Evolutionary conservation across 2,113 vertebrate genomes (phyloP).

Genomic region (Cottus gobio): DNA sequence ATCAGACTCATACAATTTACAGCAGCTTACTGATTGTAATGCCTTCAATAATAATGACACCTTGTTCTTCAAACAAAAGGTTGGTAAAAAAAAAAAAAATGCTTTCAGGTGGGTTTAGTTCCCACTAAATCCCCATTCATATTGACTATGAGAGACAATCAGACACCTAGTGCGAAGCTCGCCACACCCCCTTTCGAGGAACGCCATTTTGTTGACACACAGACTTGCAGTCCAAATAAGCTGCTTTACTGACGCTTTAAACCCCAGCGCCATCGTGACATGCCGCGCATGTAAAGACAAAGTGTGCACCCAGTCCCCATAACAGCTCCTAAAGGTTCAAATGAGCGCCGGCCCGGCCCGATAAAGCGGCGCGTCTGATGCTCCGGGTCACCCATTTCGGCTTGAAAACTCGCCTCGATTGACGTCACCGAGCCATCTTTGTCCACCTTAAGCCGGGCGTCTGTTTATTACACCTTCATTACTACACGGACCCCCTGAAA

Average conservation of each 20-base stretch:
- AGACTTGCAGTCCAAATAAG: conserved; percentile 47
- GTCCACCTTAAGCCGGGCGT: conserved; percentile 79
- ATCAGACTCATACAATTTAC: background rate
- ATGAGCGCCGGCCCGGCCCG: background rate
- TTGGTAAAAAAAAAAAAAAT: background rate
- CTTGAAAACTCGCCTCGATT: conserved; percentile 77
- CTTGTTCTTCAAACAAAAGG: background rate
- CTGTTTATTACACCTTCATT: conserved; percentile 80
- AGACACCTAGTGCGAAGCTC: conserved; percentile 27
- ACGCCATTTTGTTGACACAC: conserved; percentile 81
- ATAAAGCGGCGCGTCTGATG: conserved; percentile 5
- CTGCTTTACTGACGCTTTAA: conserved; percentile 21
- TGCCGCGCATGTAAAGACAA: background rate
- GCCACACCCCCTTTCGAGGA: conserved; percentile 75
- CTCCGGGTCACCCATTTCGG: conserved; percentile 71
- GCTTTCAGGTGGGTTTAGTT: background rate
- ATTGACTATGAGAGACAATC: conserved; percentile 40
- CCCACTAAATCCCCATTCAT: background rate
- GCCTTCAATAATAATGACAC: background rate
- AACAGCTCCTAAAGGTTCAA: background rate
- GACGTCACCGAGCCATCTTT: conserved; percentile 86
- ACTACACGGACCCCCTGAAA: conserved; percentile 72
- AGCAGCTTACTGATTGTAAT: background rate
- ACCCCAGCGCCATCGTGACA: background rate
- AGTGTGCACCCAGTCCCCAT: background rate